Percentiles rank a stretch among this genome's conserved stretches.
Conservation (phyloP, 2,113 vertebrate species). For the Phrynosoma platyrhinos region DNA sequence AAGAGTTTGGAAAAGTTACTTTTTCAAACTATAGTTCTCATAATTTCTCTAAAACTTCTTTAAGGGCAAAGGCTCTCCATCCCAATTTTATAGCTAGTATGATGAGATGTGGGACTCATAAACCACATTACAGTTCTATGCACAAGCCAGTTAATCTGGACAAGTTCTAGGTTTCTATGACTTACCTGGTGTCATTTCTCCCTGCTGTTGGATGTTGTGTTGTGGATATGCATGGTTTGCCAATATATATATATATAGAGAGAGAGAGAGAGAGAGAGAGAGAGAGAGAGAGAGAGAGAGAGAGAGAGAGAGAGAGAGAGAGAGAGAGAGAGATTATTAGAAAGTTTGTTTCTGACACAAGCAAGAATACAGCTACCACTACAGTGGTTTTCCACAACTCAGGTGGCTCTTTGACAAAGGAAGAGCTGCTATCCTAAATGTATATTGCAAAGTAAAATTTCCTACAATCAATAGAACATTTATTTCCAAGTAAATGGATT, state of each 20-base stretch:
- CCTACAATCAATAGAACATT: not conserved
- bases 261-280: too few species aligned
- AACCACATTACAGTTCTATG: not conserved
- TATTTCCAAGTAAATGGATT: not conserved
- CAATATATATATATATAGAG: slow-evolving; percentile 1
- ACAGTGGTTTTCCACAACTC: not conserved
- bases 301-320: too few species aligned
- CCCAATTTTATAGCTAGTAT: not conserved
- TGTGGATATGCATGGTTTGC: not conserved
- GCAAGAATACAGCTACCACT: not conserved
- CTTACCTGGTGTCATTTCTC: not conserved
- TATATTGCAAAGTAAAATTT: not conserved
- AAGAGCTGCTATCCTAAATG: not conserved
- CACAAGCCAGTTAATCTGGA: not conserved
- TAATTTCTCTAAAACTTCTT: not conserved
- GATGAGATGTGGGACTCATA: not conserved
- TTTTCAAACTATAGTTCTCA: not conserved
- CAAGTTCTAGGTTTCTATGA: not conserved
- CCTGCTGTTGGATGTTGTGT: not conserved
- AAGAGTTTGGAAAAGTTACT: not conserved
- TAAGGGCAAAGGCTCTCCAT: not conserved
- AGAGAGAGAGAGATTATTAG: not conserved
- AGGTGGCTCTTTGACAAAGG: slow-evolving; percentile 1
- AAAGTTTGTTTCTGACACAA: not conserved
- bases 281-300: too few species aligned